These are phyloP conservation scores for Spodoptera frugiperda DNA, from an alignment of 1,140 invertebrate species.

Conservation along the genomic window DNA sequence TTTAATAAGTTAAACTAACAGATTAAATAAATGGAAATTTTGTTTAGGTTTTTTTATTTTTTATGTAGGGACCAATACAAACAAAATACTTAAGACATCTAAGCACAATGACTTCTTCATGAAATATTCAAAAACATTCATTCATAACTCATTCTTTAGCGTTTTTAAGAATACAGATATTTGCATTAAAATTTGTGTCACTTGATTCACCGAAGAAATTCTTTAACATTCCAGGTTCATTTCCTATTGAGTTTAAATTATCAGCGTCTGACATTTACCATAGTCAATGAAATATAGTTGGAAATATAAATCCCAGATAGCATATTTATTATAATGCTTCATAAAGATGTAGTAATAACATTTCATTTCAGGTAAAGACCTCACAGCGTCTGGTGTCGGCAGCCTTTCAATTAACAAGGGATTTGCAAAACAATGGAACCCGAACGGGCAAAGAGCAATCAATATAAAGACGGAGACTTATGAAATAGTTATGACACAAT, in stretches of 20 bases:
- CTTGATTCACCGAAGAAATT: conserved; percentile 3
- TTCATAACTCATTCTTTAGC: neutral
- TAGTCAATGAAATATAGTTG: neutral
- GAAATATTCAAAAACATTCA: neutral
- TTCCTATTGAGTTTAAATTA: neutral
- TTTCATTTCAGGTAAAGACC: conserved; percentile 54
- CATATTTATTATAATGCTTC: conserved; percentile 40
- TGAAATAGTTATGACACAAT: conserved; percentile 61
- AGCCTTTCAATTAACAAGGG: conserved; percentile 59
- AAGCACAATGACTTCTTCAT: neutral
- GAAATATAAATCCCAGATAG: conserved; percentile 7
- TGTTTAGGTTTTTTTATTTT: neutral
- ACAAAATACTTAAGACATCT: neutral
- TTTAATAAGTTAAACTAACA: neutral
- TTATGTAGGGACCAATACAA: neutral
- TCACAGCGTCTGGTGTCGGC: conserved; percentile 59
- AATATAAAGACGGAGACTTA: conserved; percentile 59
- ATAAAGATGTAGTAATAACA: conserved; percentile 34
- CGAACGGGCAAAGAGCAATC: conserved; percentile 56
- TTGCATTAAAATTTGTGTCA: conserved; percentile 17
- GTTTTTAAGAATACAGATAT: neutral
- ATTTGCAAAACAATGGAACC: conserved; percentile 60
- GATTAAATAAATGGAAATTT: neutral
- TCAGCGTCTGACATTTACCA: neutral
- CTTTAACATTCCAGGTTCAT: neutral